Conservation (phyloP, 2,113 vertebrate genomes). For the Sorex fumeus region DNA sequence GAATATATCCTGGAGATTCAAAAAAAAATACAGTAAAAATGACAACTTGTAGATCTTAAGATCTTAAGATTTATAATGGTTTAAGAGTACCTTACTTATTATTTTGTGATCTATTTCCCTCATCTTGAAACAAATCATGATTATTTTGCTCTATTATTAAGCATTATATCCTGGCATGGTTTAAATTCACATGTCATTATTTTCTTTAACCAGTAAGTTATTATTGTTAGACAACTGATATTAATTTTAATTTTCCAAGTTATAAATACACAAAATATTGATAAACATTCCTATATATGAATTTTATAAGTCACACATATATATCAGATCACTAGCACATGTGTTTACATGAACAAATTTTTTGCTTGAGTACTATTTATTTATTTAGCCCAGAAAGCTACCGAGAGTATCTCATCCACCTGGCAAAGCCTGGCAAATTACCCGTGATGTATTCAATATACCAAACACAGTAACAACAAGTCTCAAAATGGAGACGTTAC, state of each 20-base stretch:
- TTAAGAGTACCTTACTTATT: background rate
- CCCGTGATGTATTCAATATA: too few species aligned
- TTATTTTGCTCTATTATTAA: constrained; percentile 40
- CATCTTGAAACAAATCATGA: constrained; percentile 30
- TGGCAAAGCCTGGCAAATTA: too few species aligned
- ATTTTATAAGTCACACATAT: background rate
- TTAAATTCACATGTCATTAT: background rate
- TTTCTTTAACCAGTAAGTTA: constrained; percentile 6
- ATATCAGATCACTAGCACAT: background rate
- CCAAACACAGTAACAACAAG: too few species aligned
- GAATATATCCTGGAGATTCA: too few species aligned
- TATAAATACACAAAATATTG: constrained; percentile 6
- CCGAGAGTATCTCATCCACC: too few species aligned
- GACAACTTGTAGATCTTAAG: too few species aligned
- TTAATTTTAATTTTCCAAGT: constrained; percentile 21
- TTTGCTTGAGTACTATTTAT: constrained; percentile 43
- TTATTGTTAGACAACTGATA: background rate
- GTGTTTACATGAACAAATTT: constrained; percentile 36
- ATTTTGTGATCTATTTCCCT: constrained; percentile 14
- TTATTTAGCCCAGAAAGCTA: too few species aligned
- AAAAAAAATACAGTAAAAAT: too few species aligned
- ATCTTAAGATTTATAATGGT: too few species aligned
- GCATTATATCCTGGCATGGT: background rate
- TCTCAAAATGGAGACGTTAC: too few species aligned
- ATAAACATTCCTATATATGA: background rate